Evolutionary conservation across 2,888 invertebrate genomes (phyloP).

Genomic region (Trachelus iudaicus): DNA sequence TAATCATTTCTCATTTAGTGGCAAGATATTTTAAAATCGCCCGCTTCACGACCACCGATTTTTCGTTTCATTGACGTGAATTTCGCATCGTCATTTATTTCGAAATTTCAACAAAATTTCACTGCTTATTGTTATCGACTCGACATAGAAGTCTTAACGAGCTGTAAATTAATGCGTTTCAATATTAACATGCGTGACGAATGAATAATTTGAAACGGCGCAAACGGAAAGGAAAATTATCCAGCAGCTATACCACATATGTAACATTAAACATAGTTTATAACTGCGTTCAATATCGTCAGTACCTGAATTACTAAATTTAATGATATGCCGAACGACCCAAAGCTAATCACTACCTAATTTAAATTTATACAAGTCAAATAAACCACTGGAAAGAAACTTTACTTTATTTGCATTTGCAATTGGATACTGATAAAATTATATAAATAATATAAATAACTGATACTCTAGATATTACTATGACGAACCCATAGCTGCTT

Average conservation of each 20-base stretch:
- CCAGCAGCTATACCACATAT: not conserved
- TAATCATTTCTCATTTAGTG: not conserved
- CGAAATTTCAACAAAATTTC: not conserved
- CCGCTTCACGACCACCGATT: not conserved
- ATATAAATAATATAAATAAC: not conserved
- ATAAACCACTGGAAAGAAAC: not conserved
- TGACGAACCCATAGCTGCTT: not conserved
- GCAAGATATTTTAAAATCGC: not conserved
- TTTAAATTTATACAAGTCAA: not conserved
- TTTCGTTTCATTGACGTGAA: not conserved
- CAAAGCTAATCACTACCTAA: not conserved
- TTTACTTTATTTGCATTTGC: not conserved
- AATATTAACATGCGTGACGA: not conserved
- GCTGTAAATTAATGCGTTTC: not conserved
- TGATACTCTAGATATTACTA: not conserved
- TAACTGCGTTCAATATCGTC: not conserved
- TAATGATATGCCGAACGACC: not conserved
- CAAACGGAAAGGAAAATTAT: not conserved
- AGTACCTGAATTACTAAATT: not conserved
- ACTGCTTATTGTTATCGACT: not conserved
- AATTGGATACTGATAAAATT: not conserved
- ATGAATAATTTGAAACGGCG: not conserved
- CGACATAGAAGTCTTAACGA: not conserved
- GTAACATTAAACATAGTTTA: not conserved
- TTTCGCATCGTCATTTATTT: not conserved